These are phyloP conservation scores for Isichthys henryi DNA, from an alignment of 2,113 vertebrate genomes.

Conservation along the genomic window DNA sequence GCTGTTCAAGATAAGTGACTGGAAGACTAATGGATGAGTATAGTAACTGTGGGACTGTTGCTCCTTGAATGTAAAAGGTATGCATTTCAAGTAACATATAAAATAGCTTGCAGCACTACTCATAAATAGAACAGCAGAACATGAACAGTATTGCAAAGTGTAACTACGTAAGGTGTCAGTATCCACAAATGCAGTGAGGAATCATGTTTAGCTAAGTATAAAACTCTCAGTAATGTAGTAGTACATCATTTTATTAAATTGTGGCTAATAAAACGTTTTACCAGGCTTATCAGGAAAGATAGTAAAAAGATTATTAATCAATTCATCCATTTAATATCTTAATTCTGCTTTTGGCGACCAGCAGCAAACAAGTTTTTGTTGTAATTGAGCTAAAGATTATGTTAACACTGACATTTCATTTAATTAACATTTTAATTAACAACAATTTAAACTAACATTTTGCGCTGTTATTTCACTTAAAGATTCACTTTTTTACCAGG, in stretches of 20 bases:
- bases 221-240: background rate
- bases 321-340: background rate
- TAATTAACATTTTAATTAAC: background rate
- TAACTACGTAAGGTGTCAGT: background rate
- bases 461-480: background rate
- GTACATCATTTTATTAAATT: slow-evolving; percentile 3
- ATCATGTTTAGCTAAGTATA: background rate
- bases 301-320: background rate
- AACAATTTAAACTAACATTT: background rate
- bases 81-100: background rate
- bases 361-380: background rate
- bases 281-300: background rate
- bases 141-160: background rate
- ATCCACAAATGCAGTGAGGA: background rate
- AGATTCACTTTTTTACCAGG: background rate
- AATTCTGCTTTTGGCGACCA: background rate
- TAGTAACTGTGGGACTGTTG: background rate
- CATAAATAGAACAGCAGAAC: background rate
- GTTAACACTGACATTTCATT: background rate
- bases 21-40: background rate
- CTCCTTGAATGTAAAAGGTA: background rate
- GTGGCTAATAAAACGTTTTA: background rate
- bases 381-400: background rate
- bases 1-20: background rate
- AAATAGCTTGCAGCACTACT: background rate